A percentile compares a stretch with the other conserved stretches of the same genome.
phyloP scores from a whole-genome alignment of 2,113 vertebrate species.

The Sclerurus mexicanus region DNA sequence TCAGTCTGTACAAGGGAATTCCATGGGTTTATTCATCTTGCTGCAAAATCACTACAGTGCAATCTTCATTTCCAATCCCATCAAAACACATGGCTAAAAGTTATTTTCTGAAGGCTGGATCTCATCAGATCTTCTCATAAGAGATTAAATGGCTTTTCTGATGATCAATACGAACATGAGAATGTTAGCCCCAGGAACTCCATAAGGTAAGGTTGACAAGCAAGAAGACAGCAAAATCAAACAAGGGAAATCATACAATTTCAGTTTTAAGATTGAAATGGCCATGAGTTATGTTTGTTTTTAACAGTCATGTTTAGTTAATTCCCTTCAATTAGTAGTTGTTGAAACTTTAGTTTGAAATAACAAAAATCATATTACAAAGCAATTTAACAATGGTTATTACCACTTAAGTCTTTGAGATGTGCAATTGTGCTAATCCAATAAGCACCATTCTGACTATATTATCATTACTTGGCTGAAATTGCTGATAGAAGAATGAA shows the following conservation, averaged over 20 bases:
- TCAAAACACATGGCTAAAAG: not conserved
- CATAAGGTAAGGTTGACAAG: not conserved
- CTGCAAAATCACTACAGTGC: not conserved
- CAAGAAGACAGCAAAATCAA: not conserved
- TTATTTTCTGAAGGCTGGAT: not conserved
- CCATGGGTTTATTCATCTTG: not conserved
- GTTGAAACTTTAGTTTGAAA: not conserved
- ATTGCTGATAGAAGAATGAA: not conserved
- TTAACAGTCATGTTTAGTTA: not conserved
- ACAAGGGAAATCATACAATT: not conserved
- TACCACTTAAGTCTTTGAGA: slow-evolving; percentile 2
- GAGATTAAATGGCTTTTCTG: not conserved
- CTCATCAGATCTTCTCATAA: not conserved
- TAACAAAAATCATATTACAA: not conserved
- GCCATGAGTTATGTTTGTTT: not conserved
- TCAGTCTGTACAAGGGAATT: not conserved
- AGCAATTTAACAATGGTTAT: slow-evolving; percentile 23
- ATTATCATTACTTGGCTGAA: not conserved
- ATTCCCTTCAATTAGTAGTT: not conserved
- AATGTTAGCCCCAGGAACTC: not conserved
- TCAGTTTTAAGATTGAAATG: not conserved
- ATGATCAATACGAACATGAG: not conserved
- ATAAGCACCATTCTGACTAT: not conserved
- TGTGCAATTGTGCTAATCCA: not conserved
- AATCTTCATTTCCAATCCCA: not conserved